These are phyloP conservation scores for Campoletis raptor DNA, from an alignment of 2,888 invertebrate species.

Conservation along the genomic window DNA sequence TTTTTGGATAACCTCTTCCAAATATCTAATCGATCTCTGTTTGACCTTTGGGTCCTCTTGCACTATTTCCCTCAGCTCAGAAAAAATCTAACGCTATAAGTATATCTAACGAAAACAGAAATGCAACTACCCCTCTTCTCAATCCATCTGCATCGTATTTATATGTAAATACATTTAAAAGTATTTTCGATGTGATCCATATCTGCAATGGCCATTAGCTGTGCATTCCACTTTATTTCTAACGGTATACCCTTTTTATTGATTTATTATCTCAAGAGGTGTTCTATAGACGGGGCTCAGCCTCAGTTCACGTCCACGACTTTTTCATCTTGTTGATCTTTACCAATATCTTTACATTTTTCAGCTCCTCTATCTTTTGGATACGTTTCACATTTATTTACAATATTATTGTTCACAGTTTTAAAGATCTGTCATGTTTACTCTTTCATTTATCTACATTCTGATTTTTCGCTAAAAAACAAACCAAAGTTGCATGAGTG, in stretches of 20 bases:
- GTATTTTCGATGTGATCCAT: not conserved
- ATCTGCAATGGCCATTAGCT: not conserved
- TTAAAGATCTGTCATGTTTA: too few species aligned
- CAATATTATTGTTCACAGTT: too few species aligned
- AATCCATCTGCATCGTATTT: not conserved
- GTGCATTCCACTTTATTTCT: not conserved
- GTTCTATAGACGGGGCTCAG: not conserved
- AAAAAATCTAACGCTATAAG: not conserved
- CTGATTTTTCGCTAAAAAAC: too few species aligned
- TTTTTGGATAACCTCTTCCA: not conserved
- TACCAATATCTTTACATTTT: not conserved
- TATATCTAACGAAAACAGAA: not conserved
- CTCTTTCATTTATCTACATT: too few species aligned
- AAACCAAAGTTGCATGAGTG: too few species aligned
- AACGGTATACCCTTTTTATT: not conserved
- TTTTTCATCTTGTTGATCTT: not conserved
- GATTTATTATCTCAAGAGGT: not conserved
- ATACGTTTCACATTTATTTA: too few species aligned
- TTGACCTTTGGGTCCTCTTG: not conserved
- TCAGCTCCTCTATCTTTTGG: too few species aligned
- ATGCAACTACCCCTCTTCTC: not conserved
- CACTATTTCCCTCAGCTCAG: not conserved
- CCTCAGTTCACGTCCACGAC: not conserved
- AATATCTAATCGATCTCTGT: constrained; percentile 6
- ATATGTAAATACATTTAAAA: not conserved